A percentile compares a stretch with the other conserved stretches of the same genome.
Evolutionary conservation across 2,888 invertebrate species (phyloP).

Genomic region (Oscheius sp.): DNA sequence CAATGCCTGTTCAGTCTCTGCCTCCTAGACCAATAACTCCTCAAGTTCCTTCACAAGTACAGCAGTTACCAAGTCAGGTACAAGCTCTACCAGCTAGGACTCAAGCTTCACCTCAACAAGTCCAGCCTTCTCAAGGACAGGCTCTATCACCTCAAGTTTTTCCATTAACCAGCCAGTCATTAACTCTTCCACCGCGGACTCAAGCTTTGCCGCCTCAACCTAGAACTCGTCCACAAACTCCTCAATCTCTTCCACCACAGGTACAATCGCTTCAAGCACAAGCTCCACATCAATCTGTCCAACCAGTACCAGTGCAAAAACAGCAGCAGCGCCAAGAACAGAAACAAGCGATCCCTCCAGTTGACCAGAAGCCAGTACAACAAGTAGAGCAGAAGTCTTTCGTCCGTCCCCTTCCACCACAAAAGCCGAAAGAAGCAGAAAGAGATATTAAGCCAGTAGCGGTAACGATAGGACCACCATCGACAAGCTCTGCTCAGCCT

Average conservation of each 20-base stretch:
- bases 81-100: too few species aligned
- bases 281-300: not conserved
- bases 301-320: not conserved
- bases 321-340: not conserved
- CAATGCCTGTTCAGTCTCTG: too few species aligned
- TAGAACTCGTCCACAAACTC: not conserved
- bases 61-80: too few species aligned
- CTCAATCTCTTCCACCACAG: not conserved
- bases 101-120: too few species aligned
- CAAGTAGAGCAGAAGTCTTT: not conserved
- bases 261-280: not conserved
- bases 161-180: too few species aligned
- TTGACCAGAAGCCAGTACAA: not conserved
- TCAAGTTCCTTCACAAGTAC: too few species aligned
- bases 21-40: too few species aligned
- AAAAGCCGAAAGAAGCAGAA: not conserved
- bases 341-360: not conserved
- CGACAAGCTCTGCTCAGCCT: not conserved
- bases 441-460: not conserved
- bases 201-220: not conserved
- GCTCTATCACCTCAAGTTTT: too few species aligned
- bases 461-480: too few species aligned
- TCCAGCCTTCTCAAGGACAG: too few species aligned
- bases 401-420: not conserved
- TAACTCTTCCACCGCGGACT: not conserved